Percentiles rank a stretch among this genome's conserved stretches.
Evolutionary conservation across 92 coral and sea anemone species (phyloP).

Genomic region (Paragorgia papillata): DNA sequence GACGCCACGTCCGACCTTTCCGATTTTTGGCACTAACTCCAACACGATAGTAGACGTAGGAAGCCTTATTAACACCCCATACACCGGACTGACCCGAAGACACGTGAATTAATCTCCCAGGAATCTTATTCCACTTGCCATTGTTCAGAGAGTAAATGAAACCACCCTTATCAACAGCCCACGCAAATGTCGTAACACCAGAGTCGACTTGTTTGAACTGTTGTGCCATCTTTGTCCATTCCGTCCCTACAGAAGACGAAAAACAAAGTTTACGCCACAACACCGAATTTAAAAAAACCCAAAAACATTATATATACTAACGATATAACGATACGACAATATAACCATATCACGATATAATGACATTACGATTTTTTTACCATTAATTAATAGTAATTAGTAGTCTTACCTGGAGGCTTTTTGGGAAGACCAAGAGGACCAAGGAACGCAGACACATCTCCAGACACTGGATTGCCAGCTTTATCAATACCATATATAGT

Average conservation of each 20-base stretch:
- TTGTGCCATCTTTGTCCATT: too few relatives aligned
- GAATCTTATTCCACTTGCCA: slow-evolving; percentile 12
- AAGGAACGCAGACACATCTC: slow-evolving; percentile 7
- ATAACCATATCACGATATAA: too few relatives aligned
- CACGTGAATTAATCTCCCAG: slow-evolving; percentile 3
- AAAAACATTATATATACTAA: too few relatives aligned
- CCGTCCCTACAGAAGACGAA: too few relatives aligned
- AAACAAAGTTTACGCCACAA: too few relatives aligned
- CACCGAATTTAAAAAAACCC: too few relatives aligned
- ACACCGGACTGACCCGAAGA: slow-evolving; percentile 11
- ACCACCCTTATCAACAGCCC: slow-evolving; percentile 1
- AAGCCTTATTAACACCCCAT: neutral
- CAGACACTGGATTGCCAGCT: slow-evolving; percentile 10
- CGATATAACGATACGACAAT: too few relatives aligned
- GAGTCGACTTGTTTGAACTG: neutral
- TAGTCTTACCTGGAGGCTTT: slow-evolving; percentile 4
- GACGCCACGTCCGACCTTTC: neutral
- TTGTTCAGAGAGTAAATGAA: neutral
- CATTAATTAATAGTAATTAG: too few relatives aligned
- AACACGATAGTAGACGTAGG: neutral
- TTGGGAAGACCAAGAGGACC: slow-evolving; percentile 2
- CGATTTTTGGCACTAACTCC: neutral
- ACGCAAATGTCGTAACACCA: slow-evolving; percentile 3
- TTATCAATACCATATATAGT: neutral
- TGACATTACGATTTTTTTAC: too few relatives aligned